These are phyloP conservation scores for Cryptocheilus praepositus DNA, from an alignment of 2,888 invertebrate genomes.

Conservation along the genomic window DNA sequence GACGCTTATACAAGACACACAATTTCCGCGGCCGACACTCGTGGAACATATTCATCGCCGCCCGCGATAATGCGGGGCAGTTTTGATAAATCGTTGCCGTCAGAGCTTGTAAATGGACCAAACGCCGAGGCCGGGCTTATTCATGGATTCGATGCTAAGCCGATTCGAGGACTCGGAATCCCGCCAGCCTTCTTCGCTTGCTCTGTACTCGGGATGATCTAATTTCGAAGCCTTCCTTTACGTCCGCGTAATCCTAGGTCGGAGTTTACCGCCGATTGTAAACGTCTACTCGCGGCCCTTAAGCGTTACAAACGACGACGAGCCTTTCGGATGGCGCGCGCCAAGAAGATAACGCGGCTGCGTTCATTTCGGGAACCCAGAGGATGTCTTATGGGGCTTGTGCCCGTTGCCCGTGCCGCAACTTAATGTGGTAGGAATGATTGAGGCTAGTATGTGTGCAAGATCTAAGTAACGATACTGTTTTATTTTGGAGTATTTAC, in stretches of 20 bases:
- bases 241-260: constrained; percentile 18
- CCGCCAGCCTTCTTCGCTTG: constrained; percentile 9
- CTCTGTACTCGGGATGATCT: constrained; percentile 30
- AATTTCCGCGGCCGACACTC: constrained; percentile 6
- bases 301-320: constrained; percentile 4
- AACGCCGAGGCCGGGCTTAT: constrained; percentile 33
- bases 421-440: no score
- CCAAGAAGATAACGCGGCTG: no score
- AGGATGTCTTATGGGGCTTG: no score
- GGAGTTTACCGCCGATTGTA: constrained; percentile 33
- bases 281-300: constrained; percentile 13
- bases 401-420: no score
- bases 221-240: constrained; percentile 34
- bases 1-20: no score
- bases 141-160: constrained; percentile 39
- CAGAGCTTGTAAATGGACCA: constrained; percentile 17
- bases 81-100: constrained; percentile 41
- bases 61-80: neutral
- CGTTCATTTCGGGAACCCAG: neutral
- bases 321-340: no score
- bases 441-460: no score
- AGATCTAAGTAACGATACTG: no score
- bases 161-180: constrained; percentile 44
- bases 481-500: no score
- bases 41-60: constrained; percentile 2